Conservation (phyloP, 2,113 vertebrate species). For the Pedetes capensis region DNA sequence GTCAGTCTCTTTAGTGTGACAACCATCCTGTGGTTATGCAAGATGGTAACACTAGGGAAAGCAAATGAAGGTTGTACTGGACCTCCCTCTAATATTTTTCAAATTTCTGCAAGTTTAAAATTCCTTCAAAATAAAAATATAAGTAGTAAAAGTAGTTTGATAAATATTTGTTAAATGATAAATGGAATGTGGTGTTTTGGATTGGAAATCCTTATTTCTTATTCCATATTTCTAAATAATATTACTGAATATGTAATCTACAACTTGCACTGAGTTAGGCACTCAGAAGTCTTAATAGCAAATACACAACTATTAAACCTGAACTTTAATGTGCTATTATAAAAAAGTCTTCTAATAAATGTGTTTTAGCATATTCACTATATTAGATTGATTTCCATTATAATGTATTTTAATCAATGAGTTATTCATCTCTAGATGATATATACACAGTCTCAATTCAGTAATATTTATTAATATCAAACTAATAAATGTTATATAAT, state of each 20-base stretch:
- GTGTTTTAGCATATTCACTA: neutral
- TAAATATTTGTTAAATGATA: neutral
- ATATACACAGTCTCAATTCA: neutral
- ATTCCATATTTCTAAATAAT: neutral
- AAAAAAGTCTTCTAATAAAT: neutral
- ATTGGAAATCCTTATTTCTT: neutral
- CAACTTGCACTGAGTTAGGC: neutral
- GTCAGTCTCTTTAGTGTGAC: neutral
- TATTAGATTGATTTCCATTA: neutral
- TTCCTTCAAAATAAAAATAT: neutral
- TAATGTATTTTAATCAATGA: neutral
- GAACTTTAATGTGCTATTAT: neutral
- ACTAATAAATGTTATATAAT: constrained; percentile 56
- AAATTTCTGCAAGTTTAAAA: neutral
- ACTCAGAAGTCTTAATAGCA: neutral
- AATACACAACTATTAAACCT: neutral
- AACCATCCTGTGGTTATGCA: neutral
- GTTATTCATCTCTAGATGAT: neutral
- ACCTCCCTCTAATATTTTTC: neutral
- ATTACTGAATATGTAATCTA: neutral
- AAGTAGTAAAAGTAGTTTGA: neutral
- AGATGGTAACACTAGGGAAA: neutral
- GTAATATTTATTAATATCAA: constrained; percentile 44
- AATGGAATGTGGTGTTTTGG: neutral
- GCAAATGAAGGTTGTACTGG: neutral